phyloP scores from a whole-genome alignment of 2,113 vertebrate genomes.

The Collichthys lucidus region DNA sequence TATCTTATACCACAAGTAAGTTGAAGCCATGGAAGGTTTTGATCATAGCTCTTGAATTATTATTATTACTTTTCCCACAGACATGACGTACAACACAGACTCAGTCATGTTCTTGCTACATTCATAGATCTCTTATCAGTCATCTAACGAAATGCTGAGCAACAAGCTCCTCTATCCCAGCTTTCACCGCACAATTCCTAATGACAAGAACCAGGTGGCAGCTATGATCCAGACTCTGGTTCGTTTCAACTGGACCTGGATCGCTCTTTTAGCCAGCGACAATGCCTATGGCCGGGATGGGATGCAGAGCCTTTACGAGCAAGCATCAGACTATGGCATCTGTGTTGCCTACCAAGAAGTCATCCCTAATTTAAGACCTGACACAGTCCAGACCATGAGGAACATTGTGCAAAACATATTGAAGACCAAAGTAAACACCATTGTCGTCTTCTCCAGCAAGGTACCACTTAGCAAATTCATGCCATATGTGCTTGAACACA shows the following conservation, averaged over 20 bases:
- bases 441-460: conserved; percentile 85
- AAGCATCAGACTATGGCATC: conserved; percentile 63
- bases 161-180: conserved; percentile 81
- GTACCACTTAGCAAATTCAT: conserved; percentile 79
- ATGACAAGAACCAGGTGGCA: conserved; percentile 84
- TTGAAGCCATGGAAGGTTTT: background rate
- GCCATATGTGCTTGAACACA: conserved; percentile 73
- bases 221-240: conserved; percentile 84
- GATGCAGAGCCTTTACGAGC: conserved; percentile 75
- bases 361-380: conserved; percentile 70
- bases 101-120: background rate
- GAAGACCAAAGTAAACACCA: conserved; percentile 79
- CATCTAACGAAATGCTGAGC: conserved; percentile 83
- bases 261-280: conserved; percentile 84
- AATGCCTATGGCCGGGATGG: conserved; percentile 85
- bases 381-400: conserved; percentile 64
- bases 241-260: conserved; percentile 87
- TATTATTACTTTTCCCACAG: too few species aligned
- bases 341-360: conserved; percentile 87
- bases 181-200: conserved; percentile 86
- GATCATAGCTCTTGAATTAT: background rate
- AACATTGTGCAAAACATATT: conserved; percentile 76
- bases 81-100: background rate
- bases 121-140: conserved; percentile 86
- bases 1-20: conserved; percentile 87